Evolutionary conservation across 2,113 vertebrate species (phyloP), one percentile per base, ranked within the genome.

Genomic region (Myiozetetes cayanensis): DNA sequence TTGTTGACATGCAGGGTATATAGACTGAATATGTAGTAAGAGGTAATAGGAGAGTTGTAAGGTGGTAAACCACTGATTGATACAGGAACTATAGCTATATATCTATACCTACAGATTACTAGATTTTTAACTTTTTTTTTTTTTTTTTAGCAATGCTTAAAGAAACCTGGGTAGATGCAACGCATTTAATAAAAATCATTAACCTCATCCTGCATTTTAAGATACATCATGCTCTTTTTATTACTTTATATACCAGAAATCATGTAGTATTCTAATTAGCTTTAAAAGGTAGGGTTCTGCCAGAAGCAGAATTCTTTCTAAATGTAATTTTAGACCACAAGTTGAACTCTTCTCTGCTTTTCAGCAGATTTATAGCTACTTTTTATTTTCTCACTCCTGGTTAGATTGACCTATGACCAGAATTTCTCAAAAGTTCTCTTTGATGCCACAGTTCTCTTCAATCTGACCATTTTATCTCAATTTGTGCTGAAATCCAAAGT

Each of bases 321-420:
- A 81, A 74, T 72, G 61, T 49, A 87, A 81, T 94, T 91, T 90
- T 81, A 68, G 68, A 71, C 58, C 15, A 91, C 28, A 84, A 68
- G 76, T 79, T 95, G 73, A 94, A 93, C 80, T 79, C 65, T 55
- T 61, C 44, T 86, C 22, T 93, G 35, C 72, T 85, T 94, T 90
- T 68, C 61, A 95, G 70, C 15, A 92, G 94, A 96, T 94, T 96
- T 96, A 95, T 95, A 86, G 92, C 68, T 75, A 85, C 66, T 67
- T 96, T 78, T 89, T 87, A 74, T 85, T 95, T 95, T 94, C 49
- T 88, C 31, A 74, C 81, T 96, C 52, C 68, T 71, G 58, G 56
- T 90, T 94, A 93, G 70, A 49, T 53, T 95, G 85, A 97, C 94
- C 93, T 93, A 46, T 93, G 92, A 87, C 87, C 85, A 93, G 86